Percentiles rank a stretch among this genome's conserved stretches.
These are phyloP conservation scores for Brachyrhaphis roseni DNA, from an alignment of 2,797 vertebrate genomes.

Conservation along the genomic window DNA sequence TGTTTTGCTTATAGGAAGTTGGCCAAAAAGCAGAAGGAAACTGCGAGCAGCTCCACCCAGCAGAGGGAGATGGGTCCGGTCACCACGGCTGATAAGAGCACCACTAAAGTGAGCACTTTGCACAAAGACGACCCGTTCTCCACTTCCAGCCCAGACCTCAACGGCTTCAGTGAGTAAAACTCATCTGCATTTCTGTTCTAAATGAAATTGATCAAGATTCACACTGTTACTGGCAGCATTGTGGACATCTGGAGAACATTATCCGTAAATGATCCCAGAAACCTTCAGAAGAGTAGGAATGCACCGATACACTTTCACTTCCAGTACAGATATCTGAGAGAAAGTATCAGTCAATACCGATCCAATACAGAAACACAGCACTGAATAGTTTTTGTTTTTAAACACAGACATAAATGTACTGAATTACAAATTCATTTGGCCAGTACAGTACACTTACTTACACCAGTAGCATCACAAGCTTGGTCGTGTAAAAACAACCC, in stretches of 20 bases:
- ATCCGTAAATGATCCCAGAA: background rate
- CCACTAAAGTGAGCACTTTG: constrained; percentile 89
- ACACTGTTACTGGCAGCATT: background rate
- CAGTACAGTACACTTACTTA: too few relatives aligned
- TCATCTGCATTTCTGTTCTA: background rate
- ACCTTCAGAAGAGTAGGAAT: background rate
- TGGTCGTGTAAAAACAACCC: too few relatives aligned
- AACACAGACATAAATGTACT: too few relatives aligned
- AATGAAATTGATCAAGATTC: background rate
- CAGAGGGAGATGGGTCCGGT: constrained; percentile 97
- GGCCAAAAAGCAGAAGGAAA: constrained; percentile 99
- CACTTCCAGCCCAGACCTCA: constrained; percentile 94
- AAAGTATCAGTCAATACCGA: too few relatives aligned
- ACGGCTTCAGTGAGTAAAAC: constrained; percentile 91
- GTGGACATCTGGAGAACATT: background rate
- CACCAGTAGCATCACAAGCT: too few relatives aligned
- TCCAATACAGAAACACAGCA: too few relatives aligned
- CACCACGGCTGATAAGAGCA: constrained; percentile 89
- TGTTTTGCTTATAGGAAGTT: constrained; percentile 85
- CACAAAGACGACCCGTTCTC: constrained; percentile 95
- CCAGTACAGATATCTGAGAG: too few relatives aligned
- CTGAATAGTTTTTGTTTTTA: too few relatives aligned
- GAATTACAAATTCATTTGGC: too few relatives aligned
- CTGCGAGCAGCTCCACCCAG: constrained; percentile 89
- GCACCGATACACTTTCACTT: too few relatives aligned